These are phyloP conservation scores for Hycleus phaleratus DNA, from an alignment of 1,140 invertebrate species.

Conservation along the genomic window DNA sequence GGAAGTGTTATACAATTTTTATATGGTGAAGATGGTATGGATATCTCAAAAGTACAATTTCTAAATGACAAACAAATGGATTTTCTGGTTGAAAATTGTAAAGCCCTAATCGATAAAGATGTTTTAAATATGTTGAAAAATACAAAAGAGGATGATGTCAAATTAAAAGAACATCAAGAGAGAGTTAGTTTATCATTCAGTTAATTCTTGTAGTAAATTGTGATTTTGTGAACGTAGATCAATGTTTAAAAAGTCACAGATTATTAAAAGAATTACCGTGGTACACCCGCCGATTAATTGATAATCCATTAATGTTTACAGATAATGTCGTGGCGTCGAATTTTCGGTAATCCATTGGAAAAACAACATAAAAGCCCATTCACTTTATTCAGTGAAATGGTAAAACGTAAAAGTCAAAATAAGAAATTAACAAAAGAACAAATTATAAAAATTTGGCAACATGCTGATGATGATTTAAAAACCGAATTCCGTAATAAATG, in stretches of 20 bases:
- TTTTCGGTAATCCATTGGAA: conserved; percentile 42
- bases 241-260: too few species aligned
- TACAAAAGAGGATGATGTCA: conserved; percentile 41
- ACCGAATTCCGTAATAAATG: conserved; percentile 42
- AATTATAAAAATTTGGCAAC: conserved; percentile 57
- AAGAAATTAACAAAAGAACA: conserved; percentile 41
- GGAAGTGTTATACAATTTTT: conserved; percentile 89
- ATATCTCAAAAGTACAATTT: conserved; percentile 82
- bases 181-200: conserved; percentile 30
- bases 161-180: conserved; percentile 45
- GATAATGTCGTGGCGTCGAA: conserved; percentile 56
- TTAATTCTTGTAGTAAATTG: too few species aligned
- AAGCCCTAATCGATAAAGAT: conserved; percentile 54
- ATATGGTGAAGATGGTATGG: conserved; percentile 98
- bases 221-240: too few species aligned
- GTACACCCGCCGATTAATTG: neutral
- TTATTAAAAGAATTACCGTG: too few species aligned
- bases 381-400: conserved; percentile 37
- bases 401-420: conserved; percentile 36
- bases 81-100: conserved; percentile 74
- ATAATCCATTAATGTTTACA: conserved; percentile 10
- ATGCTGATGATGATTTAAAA: conserved; percentile 50
- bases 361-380: conserved; percentile 32
- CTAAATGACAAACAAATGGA: conserved; percentile 69
- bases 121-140: conserved; percentile 51